Evolutionary conservation across 2,113 vertebrate genomes (phyloP).

Genomic region (rat (Rattus norvegicus)): DNA sequence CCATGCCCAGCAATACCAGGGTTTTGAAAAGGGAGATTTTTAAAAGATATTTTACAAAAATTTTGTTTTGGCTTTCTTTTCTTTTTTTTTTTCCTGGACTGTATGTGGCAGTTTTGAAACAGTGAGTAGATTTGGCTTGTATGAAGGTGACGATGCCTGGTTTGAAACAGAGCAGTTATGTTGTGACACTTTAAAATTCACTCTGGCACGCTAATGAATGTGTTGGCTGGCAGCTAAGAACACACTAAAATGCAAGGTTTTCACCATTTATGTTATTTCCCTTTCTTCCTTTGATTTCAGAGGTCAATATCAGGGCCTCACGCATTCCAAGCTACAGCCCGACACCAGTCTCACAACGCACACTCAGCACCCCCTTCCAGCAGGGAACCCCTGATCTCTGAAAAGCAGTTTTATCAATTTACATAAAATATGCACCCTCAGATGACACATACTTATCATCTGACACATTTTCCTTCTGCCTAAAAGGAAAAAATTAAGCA

Average conservation of each 20-base stretch:
- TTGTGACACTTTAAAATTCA: constrained; percentile 64
- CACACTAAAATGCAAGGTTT: constrained; percentile 55
- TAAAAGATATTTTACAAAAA: background rate
- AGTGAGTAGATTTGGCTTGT: constrained; percentile 61
- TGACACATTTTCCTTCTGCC: constrained; percentile 52
- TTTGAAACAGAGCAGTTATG: constrained; percentile 69
- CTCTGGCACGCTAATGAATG: constrained; percentile 70
- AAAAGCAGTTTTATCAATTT: constrained; percentile 63
- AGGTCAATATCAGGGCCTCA: background rate
- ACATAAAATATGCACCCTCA: constrained; percentile 67
- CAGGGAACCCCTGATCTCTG: constrained; percentile 58
- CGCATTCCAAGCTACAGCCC: background rate
- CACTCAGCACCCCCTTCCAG: constrained; percentile 46
- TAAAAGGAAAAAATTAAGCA: constrained; percentile 2
- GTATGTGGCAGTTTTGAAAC: constrained; percentile 69
- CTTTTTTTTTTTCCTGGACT: background rate
- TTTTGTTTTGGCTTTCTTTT: background rate
- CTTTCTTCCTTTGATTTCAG: background rate
- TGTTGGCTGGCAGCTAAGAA: constrained; percentile 72
- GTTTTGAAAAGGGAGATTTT: background rate
- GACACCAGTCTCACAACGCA: constrained; percentile 39
- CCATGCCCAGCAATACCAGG: background rate
- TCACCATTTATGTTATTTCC: background rate
- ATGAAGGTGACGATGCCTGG: constrained; percentile 33
- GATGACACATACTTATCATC: constrained; percentile 55